Base-by-base conservation (phyloP, 2,888 invertebrate species). In the Poecilus cupreus region DNA sequence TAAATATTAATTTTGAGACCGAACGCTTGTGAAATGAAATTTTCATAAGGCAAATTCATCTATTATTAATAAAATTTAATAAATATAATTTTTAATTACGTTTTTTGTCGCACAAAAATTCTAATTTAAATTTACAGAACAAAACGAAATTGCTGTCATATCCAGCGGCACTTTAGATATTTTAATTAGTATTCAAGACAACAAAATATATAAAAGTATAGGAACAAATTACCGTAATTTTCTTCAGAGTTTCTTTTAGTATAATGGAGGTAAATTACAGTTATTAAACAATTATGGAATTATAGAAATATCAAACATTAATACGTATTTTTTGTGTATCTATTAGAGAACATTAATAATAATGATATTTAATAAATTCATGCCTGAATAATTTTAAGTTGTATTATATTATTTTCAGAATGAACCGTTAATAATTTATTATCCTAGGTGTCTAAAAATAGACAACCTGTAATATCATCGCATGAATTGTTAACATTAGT, bases 61-160 rank as follows among this genome's bases (percentile, higher is more conserved):
- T 49, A 49, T 49, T 49, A 49, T 49, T 49, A 49, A 49, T 18
- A 49, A 49, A 49, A 49, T 49, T 49, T 49, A 49, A 49, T 49
- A 49, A 49, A 49, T 49, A 8, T 8, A 8, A 49, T 18, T 49
- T 49, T 49, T 49, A 49, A 49, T 49, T 49, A 18, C 49, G 8
- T 49, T 49, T 49, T 49, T 49, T 49, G 49, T 49, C 49, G 49
- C 18, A 18, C 13, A 49, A 3, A 18, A 18, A 49, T 8, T 49
- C 3, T 49, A 16, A 49, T 49, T 49, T 49, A 49, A 49, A 18
- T 49, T 43, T 43, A 5, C 1, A 43, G 18, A 49, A 49, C 13
- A 49, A 18, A 49, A 4, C 11, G 13, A 49, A 49, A 49, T 18
- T 18, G 32, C 11, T 49, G 5, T 49, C 13, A 18, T 16, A 49